A percentile compares a stretch with the other conserved stretches of the same genome.
Conservation (phyloP, 2,797 vertebrate genomes). For the Acanthiza pusilla region DNA sequence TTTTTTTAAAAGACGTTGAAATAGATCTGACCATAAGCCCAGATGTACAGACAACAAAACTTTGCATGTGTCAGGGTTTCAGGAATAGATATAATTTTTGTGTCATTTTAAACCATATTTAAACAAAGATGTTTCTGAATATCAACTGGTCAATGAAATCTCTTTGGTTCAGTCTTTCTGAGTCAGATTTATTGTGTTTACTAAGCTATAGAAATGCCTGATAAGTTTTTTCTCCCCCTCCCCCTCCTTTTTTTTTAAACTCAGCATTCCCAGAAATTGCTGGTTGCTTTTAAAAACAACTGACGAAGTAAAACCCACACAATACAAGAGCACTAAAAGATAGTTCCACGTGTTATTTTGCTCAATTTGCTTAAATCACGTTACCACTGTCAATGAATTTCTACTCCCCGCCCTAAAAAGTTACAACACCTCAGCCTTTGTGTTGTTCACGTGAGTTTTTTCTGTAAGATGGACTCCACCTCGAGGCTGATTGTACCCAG, state of each 20-base stretch:
- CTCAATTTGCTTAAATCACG: background rate
- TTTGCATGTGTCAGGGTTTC: background rate
- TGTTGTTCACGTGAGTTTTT: background rate
- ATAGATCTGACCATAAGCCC: background rate
- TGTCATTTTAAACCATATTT: background rate
- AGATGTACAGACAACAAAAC: background rate
- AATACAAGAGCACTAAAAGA: constrained; percentile 9
- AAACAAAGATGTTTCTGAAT: background rate
- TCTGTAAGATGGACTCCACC: background rate
- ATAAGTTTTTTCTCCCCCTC: background rate
- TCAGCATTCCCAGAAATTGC: constrained; percentile 41
- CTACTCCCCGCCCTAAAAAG: background rate
- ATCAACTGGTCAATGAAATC: background rate
- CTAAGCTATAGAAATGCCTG: constrained; percentile 8
- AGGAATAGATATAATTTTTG: background rate
- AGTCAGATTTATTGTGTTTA: background rate
- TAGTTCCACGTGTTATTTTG: background rate
- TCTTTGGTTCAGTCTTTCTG: background rate
- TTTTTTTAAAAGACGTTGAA: background rate
- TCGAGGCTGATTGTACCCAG: background rate
- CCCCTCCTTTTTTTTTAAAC: background rate
- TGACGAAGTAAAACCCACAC: constrained; percentile 32
- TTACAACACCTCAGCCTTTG: constrained; percentile 11
- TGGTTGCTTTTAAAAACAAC: constrained; percentile 36
- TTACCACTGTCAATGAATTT: background rate